Conservation (phyloP, 2,888 invertebrate genomes). For the Athrips mouffetella region DNA sequence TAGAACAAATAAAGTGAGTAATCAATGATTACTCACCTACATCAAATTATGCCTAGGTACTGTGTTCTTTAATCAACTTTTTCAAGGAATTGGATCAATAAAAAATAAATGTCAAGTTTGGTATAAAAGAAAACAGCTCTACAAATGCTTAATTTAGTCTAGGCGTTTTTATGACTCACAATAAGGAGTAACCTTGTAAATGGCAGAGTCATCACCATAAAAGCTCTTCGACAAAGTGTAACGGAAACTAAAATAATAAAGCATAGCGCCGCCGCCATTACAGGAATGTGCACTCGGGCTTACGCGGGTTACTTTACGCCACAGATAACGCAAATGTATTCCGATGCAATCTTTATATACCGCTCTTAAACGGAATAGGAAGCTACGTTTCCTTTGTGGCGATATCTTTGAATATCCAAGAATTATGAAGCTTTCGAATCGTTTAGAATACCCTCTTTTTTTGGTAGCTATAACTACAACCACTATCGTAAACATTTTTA, state of each 20-base stretch:
- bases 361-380: not conserved
- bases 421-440: no score
- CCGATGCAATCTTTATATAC: slow-evolving; percentile 47
- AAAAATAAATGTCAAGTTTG: no score
- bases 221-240: slow-evolving; percentile 32
- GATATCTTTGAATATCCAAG: not conserved
- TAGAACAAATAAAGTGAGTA: no score
- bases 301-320: slow-evolving; percentile 6
- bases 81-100: no score
- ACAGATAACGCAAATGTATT: slow-evolving; percentile 44
- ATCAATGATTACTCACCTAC: no score
- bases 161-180: not conserved
- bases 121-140: no score
- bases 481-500: no score
- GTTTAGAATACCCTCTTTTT: no score
- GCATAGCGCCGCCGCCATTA: slow-evolving; percentile 43
- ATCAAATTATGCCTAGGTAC: no score
- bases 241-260: slow-evolving; percentile 56
- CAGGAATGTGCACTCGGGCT: slow-evolving; percentile 24
- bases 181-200: not conserved
- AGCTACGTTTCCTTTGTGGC: slow-evolving; percentile 2
- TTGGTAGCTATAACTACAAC: no score
- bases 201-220: slow-evolving; percentile 26
- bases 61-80: no score
- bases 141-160: not conserved